Evolutionary conservation across 2,888 invertebrate genomes (phyloP).

Genomic region (Beris morrisii): DNA sequence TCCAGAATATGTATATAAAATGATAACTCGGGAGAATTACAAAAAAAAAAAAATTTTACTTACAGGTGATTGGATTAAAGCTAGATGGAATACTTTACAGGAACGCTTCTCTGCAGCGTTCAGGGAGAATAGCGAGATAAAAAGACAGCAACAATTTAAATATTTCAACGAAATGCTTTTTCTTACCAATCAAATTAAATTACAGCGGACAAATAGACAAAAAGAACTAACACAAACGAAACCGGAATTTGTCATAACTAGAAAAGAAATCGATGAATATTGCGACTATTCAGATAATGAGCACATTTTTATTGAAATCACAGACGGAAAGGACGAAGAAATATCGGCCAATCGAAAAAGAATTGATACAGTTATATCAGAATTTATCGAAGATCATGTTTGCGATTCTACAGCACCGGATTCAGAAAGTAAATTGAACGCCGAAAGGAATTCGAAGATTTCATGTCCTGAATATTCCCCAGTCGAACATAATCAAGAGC

Average conservation of each 20-base stretch:
- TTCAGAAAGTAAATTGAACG: no score
- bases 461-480: no score
- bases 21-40: not conserved
- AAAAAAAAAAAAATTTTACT: not conserved
- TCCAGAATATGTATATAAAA: not conserved
- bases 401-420: no score
- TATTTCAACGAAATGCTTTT: slow-evolving; percentile 32
- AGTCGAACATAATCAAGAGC: no score
- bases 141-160: slow-evolving; percentile 20
- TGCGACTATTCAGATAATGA: slow-evolving; percentile 19
- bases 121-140: not conserved
- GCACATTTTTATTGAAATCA: slow-evolving; percentile 16
- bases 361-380: no score
- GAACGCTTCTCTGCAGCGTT: slow-evolving; percentile 22
- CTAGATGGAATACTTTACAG: slow-evolving; percentile 32
- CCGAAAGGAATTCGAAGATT: no score
- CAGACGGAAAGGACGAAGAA: no score
- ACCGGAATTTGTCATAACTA: slow-evolving; percentile 27
- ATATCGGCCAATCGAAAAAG: no score
- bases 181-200: not conserved
- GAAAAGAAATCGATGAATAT: slow-evolving; percentile 16
- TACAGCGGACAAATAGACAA: not conserved
- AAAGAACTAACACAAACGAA: not conserved
- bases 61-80: slow-evolving; percentile 31
- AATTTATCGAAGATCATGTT: no score